Percentiles rank a stretch among this genome's conserved stretches.
Evolutionary conservation across 2,797 vertebrate species (phyloP).

Genomic region (Halcyon chelicuti): DNA sequence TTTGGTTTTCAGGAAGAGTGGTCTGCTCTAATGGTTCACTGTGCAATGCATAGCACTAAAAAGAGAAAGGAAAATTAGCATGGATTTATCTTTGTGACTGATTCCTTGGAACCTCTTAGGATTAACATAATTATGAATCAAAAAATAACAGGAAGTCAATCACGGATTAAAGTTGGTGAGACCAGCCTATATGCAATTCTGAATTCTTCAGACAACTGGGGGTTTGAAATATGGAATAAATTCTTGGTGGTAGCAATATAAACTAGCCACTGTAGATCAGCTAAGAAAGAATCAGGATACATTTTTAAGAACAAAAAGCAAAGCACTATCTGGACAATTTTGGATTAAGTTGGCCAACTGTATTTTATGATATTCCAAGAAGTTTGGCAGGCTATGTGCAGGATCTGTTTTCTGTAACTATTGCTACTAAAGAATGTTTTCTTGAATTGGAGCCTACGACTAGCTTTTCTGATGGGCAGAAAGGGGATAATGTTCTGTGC

Average conservation of each 20-base stretch:
- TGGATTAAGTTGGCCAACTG: neutral
- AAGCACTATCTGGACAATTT: neutral
- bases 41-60: neutral
- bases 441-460: neutral
- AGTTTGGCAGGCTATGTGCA: neutral
- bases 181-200: neutral
- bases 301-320: slow-evolving; percentile 26
- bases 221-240: neutral
- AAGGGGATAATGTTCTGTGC: neutral
- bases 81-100: neutral
- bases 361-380: neutral
- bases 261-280: neutral
- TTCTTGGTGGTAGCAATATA: neutral
- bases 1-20: neutral
- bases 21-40: neutral
- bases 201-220: slow-evolving; percentile 9
- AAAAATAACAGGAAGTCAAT: slow-evolving; percentile 33
- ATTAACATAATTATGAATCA: slow-evolving; percentile 33
- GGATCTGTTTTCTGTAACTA: slow-evolving; percentile 13
- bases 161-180: neutral
- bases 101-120: slow-evolving; percentile 17
- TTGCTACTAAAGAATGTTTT: neutral
- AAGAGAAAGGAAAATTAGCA: neutral
- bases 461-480: neutral
- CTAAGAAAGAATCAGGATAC: neutral